Base-by-base conservation (phyloP, 2,797 vertebrate species). In the Notoglanidium macrostoma region DNA sequence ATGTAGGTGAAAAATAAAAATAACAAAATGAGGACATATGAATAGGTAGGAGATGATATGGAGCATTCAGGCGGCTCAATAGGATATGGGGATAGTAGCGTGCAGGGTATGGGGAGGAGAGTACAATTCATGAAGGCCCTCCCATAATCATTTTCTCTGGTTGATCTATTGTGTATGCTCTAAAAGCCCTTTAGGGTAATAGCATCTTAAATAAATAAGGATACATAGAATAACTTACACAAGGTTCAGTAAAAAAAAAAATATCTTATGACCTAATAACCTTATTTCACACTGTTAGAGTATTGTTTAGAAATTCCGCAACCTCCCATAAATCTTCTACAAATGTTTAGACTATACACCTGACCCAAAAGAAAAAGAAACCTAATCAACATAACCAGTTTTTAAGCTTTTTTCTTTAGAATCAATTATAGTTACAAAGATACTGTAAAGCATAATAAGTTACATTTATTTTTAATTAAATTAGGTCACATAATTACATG, bases 171-270 rank as follows among this genome's bases (percentile, higher is more conserved):
- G 86, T 83, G 86, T 89, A 84, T 90, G 91, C 92, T 92, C 91
- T 93, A 92, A 91, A 89, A 73, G 86, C 92, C 93, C 93, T 90
- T 94, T 92, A 79, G 88, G 89, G 89, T 93, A 93, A 93, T 92
- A 91, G 90, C 85, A 89, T 92, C 84, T 87, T 93, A 91, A 94
- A 94, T 94, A 94, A 92, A 94, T 93, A 93, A 93, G 88, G 46
- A 84, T 73, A 88, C 85, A 90, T 87, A 89, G 87, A 87, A 91
- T 91, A 89, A 88, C 81, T 63, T 67, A 21, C 81, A 81, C 84
- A 89, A 90, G 87, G 78, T 84, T 29, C 85, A 83, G 61, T 61
- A 65, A 23, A 40, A 23, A 35, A 67, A 35, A 63, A 49, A 35
- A 35, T 35, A 35, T 49, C n/a, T 49, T 65, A 67, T 65, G 80